Base-by-base conservation (phyloP, 1,140 invertebrate genomes). In the Drosophila teissieri region DNA sequence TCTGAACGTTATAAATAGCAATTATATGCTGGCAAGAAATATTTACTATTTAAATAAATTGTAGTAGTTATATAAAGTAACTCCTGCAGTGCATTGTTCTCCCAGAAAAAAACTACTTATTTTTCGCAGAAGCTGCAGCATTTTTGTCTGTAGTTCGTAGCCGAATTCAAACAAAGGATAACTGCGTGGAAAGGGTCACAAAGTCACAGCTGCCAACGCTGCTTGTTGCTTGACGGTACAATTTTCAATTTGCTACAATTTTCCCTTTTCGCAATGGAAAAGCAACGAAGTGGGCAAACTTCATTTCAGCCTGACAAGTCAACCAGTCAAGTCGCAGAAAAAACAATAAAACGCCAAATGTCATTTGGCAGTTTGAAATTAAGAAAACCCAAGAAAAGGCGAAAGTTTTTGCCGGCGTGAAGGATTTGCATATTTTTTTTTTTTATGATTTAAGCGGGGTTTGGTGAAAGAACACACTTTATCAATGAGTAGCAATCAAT, bases 401-500 rank as follows among this genome's bases (percentile, higher is more conserved):
- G 67, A 52, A 63, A 34, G 31, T 60, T 46, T n/a, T 44, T 5
- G 39, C 22, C 22, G 17, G 14, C 17, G 19, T 14, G 15, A 48
- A 60, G 54, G 48, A 74, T 81, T 85, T 81, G 78, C 82, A 85
- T 85, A 72, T 65, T 46, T 52, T 8, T 24, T 85, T 65, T 64
- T 46, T 51, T 14, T 19, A 19, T 19, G 19, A 19, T 19, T 19
- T 24, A 12, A 36, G 8, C 8, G 42, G n/a, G 4, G 17, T 0
- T 39, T 15, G 31, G 40, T 17, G 45, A 8, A 1, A 60, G 53
- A 36, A 68, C 51, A 46, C 36, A 49, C 49, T 72, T 64, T 80
- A 83, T 82, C 64, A 86, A 86, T 78, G 80, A 58, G 78, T 65
- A 76, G 77, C 67, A 88, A 86, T 86, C 82, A 86, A 86, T 86